Evolutionary conservation across 53 echinoderm and acorn worm species (phyloP).

Genomic region (Arbacia lixula): DNA sequence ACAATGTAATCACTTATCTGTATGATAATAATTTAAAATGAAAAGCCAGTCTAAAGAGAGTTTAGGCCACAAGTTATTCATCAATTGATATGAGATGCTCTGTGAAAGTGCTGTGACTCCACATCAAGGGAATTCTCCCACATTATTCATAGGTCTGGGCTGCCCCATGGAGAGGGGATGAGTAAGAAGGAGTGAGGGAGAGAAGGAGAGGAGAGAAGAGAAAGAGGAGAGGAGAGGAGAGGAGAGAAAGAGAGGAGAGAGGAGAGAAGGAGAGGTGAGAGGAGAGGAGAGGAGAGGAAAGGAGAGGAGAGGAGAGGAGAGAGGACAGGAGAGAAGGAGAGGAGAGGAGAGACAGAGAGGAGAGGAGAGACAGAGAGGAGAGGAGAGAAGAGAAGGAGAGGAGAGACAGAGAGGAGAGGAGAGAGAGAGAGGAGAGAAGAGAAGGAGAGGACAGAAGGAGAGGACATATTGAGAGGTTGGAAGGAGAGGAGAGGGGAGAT

Average conservation of each 20-base stretch:
- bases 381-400: not conserved
- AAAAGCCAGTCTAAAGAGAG: too few relatives aligned
- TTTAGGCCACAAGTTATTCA: conserved; percentile 9
- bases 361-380: not conserved
- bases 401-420: not conserved
- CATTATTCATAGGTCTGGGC: too few relatives aligned
- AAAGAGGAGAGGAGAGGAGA: not conserved
- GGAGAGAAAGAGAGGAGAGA: not conserved
- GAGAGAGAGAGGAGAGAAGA: not conserved
- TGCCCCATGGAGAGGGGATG: too few relatives aligned
- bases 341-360: not conserved
- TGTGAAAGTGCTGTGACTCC: conserved; percentile 23
- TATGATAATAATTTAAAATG: too few relatives aligned
- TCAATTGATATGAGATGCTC: not conserved
- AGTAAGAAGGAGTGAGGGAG: not conserved
- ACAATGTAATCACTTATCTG: too few relatives aligned
- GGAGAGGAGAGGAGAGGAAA: not conserved
- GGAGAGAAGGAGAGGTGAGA: not conserved
- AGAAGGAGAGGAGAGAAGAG: not conserved
- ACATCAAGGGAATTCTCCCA: too few relatives aligned
- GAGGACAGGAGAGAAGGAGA: not conserved
- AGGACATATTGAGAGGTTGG: not conserved
- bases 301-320: not conserved
- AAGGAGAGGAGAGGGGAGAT: not conserved
- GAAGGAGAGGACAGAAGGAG: not conserved